phyloP scores from a whole-genome alignment of 2,888 invertebrate species.

The Rotaria socialis region DNA sequence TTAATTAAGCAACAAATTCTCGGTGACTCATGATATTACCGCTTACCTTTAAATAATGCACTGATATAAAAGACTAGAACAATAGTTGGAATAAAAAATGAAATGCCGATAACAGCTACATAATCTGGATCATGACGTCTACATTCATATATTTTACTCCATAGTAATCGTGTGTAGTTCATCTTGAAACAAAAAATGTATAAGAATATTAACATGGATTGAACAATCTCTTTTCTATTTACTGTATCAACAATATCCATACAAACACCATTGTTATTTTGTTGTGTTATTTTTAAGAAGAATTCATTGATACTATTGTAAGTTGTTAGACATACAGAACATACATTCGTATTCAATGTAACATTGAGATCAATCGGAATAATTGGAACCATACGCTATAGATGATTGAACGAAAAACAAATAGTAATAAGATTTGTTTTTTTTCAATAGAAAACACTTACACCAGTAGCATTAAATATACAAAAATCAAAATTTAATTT shows the following conservation, averaged over 20 bases:
- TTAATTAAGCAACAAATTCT: too few relatives aligned
- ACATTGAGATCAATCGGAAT: conserved; percentile 16
- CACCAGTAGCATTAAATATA: conserved; percentile 26
- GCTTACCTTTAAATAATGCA: conserved; percentile 15
- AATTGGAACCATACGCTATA: conserved; percentile 2
- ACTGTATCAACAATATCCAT: conserved; percentile 33
- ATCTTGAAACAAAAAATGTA: not conserved
- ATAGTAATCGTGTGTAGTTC: conserved; percentile 28
- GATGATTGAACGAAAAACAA: not conserved
- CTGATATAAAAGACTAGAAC: conserved; percentile 7
- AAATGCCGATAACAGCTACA: conserved; percentile 14
- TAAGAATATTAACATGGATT: not conserved
- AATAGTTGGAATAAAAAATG: conserved; percentile 17
- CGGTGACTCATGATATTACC: too few relatives aligned
- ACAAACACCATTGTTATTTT: not conserved
- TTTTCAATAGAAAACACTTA: not conserved
- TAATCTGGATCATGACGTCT: conserved; percentile 28
- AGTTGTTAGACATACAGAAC: not conserved
- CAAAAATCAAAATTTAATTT: not conserved
- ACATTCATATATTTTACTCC: conserved; percentile 32
- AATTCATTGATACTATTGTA: conserved; percentile 25
- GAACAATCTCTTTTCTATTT: not conserved
- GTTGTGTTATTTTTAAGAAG: not conserved
- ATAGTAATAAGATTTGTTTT: too few relatives aligned
- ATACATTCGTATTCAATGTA: conserved; percentile 30